Evolutionary conservation across 2,113 vertebrate genomes (phyloP), one percentile per base, ranked within the genome.

Genomic region (Thomomys bottae): DNA sequence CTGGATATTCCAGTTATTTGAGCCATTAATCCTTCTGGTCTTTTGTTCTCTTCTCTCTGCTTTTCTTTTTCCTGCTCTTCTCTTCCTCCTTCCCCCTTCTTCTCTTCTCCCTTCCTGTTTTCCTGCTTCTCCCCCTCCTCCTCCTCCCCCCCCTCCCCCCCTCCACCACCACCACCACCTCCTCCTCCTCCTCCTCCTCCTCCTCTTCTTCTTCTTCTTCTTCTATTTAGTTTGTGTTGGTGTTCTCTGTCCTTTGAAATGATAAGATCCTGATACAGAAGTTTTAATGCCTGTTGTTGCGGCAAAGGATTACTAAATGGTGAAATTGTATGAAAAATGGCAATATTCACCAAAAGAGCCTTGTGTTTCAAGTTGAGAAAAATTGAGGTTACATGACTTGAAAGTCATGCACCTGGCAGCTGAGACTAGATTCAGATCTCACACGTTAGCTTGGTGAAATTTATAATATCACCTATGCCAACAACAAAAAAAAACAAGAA

Each of bases 161-260:
- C 14, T 12, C 45, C 14, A 11, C 14, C 45, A 11, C 45, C 14
- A 11, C 45, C 14, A 2, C 45, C 14, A n/a, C 45, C 14, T 49
- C 14, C 45, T 49, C 14, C 14, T 12, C 45, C 14, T 49, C 14
- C 45, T 49, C 45, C 14, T 49, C 45, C 14, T 11, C 45, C 14
- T 49, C 45, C 45, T 49, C 45, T 49, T 49, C 45, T 12, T 49
- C 14, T 49, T 49, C 45, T 45, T 45, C 17, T 54, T 54, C 12
- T 54, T 57, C 61, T 24, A 4, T 9, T 79, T 38, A 20, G 9
- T 87, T 81, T 80, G 57, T 86, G 6, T 70, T 92, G 42, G 24
- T 36, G 8, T 75, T 78, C 92, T 70, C 45, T 88, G 23, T 73
- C 14, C 66, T 45, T 93, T 63, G 42, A 70, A 84, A 54, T 79